Percentiles rank a stretch among this genome's conserved stretches.
Evolutionary conservation across 2,113 vertebrate species (phyloP).

Genomic region (Mirza zaza): DNA sequence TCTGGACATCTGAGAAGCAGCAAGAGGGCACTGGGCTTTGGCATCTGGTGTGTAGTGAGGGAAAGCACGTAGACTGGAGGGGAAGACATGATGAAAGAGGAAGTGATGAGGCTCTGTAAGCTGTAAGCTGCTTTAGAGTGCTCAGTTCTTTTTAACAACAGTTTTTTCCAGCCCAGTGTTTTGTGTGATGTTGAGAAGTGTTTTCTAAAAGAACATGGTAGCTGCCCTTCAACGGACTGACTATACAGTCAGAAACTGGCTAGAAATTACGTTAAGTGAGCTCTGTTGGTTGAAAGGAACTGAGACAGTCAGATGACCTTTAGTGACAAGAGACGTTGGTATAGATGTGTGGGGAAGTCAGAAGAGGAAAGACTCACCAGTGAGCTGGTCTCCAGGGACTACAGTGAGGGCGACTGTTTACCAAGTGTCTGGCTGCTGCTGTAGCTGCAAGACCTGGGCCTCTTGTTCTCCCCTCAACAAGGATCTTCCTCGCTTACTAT

Average conservation of each 20-base stretch:
- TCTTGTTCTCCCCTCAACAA: background rate
- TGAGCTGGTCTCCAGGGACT: background rate
- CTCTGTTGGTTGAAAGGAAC: background rate
- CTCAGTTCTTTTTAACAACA: background rate
- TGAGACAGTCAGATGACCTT: background rate
- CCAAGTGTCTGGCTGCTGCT: background rate
- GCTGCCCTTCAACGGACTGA: background rate
- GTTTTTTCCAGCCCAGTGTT: background rate
- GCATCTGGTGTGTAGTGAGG: background rate
- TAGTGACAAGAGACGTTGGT: background rate
- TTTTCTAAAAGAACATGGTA: background rate
- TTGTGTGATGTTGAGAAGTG: background rate
- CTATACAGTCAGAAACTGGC: background rate
- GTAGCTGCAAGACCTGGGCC: background rate
- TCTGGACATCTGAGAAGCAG: background rate
- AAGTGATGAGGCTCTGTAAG: conserved; percentile 10
- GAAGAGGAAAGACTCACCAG: background rate
- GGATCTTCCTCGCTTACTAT: background rate
- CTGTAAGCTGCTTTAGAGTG: background rate
- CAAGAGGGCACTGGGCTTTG: background rate
- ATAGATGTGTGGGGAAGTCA: background rate
- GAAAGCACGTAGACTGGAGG: background rate
- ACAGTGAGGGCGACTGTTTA: background rate
- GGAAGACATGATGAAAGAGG: conserved; percentile 52
- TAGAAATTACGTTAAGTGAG: background rate